Evolutionary conservation across 2,113 vertebrate species (phyloP), one percentile per base, ranked within the genome.

Genomic region (Oceanodroma tethys): DNA sequence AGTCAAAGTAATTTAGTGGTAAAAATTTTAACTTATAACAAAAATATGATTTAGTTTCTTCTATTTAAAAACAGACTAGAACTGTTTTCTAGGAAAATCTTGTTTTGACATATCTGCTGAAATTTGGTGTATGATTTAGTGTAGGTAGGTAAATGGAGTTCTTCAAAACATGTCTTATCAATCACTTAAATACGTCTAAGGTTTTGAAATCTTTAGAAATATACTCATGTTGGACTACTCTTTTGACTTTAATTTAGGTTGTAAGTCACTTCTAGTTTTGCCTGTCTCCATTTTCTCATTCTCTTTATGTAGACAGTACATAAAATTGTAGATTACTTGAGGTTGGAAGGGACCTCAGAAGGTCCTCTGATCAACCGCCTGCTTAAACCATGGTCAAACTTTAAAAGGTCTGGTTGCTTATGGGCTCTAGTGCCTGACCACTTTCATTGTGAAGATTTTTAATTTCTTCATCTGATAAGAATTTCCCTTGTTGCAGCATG

Each of bases 401-500:
- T 55, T 4, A 63, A 67, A 42, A 66, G 32, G 7, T 52, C 8
- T 60, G 6, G 1, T 60, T 86, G 9, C 16, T 55, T 48, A 40
- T 0, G 0, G 50, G 18, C 36, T 86, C 34, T n/a, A 25, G 18
- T 88, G n/a, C 62, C 52, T 76, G 83, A 43, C 34, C 18, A 3
- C 48, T 74, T 80, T 56, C 10, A 36, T 27, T 63, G 18, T 47
- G 30, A 47, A 68, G 18, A 12, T 10, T 18, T 40, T 40, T 30
- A 13, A 56, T 81, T 59, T 47, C 30, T 65, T 62, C 9, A 32
- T 58, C 36, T 50, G 36, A 15, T 58, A 15, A 56, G 88, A 63
- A 43, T 72, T 88, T 75, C 30, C 16, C 25, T 43, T 40, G 58
- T 71, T 67, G 45, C 30, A 55, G 10, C 29, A 6, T 17, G 17